A percentile compares a stretch with the other conserved stretches of the same genome.
phyloP scores from a whole-genome alignment of 37 sponge, comb jelly and placozoan species.

The Agelas oroides region DNA sequence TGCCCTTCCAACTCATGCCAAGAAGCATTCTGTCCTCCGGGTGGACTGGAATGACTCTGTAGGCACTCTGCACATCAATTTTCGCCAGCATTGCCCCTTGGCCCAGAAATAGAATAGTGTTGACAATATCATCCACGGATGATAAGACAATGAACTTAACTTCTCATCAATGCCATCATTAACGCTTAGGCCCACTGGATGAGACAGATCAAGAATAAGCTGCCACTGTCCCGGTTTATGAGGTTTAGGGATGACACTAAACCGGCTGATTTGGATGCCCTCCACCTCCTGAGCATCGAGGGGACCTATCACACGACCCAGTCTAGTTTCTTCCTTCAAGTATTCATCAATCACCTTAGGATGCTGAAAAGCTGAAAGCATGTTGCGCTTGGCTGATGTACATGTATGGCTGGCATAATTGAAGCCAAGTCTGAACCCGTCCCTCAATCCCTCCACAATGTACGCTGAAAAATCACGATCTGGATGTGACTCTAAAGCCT shows the following conservation, averaged over 20 bases:
- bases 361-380: too few relatives aligned
- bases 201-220: too few relatives aligned
- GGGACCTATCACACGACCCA: not conserved
- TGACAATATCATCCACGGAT: not conserved
- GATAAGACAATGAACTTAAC: constrained; percentile 13
- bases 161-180: constrained; percentile 22
- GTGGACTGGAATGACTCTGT: constrained; percentile 43
- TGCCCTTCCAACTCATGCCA: constrained; percentile 11
- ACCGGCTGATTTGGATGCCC: not conserved
- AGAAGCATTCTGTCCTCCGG: constrained; percentile 26
- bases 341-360: too few relatives aligned
- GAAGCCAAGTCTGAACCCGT: constrained; percentile 35
- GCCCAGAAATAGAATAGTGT: not conserved
- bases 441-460: constrained; percentile 15
- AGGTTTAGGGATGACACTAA: too few relatives aligned
- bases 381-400: too few relatives aligned
- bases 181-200: not conserved
- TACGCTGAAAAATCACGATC: constrained; percentile 18
- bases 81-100: constrained; percentile 18
- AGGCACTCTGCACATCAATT: constrained; percentile 36
- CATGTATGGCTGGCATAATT: not conserved
- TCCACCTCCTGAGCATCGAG: not conserved
- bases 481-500: not conserved
- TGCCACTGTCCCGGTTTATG: not conserved
- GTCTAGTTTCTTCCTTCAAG: not conserved